Base-by-base conservation (phyloP, 35 echinoderm and acorn worm species). In the Hemicentrotus pulcherrimus region DNA sequence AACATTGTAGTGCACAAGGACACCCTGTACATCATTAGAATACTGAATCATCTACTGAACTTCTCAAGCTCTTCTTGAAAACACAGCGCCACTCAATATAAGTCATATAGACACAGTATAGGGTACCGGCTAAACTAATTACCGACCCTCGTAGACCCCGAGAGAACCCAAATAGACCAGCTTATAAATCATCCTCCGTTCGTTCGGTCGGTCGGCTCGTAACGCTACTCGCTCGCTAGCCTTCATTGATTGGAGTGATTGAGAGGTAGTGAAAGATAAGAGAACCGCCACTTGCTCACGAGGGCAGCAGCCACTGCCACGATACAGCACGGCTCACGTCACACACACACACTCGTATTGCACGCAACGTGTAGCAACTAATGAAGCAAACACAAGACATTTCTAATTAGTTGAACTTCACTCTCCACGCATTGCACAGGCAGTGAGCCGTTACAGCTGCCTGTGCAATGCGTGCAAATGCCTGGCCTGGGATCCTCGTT, bases 331-430 rank as follows among this genome's bases (percentile, higher is more conserved):
- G 19, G 65, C 65, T 78, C 65, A 78, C 19, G 65, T 78, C 88
- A 90, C 88, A 90, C 88, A 41, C 13, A 90, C 88, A 90, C 88
- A 46, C 46, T 45, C 32, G 19, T 19, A 45, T 13, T 90, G 46
- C 88, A 90, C 32, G 88, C 88, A 90, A 33, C 32, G 32, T 45
- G 88, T 90, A 90, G 32, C 88, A 70, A 35, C 32, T 61, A 94
- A 32, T 52, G 61, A 58, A 70, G 48, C 59, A 32, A 31, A 32
- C 47, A 59, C 47, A 32, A 94, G n/a, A 94, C 92, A 94, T 32
- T 50, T 33, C 92, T 59, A 65, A 88, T 95, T 58, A 86, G 94
- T n/a, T 47, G 45, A 46, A 86, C 61, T 95, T 87, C 32, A 35
- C 52, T 94, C 47, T 60, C 7, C 9, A 94, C 14, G 19, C 33